Percentiles rank a stretch among this genome's conserved stretches.
phyloP scores from a whole-genome alignment of 2,797 vertebrate species.

The Sebastes matsubarae region DNA sequence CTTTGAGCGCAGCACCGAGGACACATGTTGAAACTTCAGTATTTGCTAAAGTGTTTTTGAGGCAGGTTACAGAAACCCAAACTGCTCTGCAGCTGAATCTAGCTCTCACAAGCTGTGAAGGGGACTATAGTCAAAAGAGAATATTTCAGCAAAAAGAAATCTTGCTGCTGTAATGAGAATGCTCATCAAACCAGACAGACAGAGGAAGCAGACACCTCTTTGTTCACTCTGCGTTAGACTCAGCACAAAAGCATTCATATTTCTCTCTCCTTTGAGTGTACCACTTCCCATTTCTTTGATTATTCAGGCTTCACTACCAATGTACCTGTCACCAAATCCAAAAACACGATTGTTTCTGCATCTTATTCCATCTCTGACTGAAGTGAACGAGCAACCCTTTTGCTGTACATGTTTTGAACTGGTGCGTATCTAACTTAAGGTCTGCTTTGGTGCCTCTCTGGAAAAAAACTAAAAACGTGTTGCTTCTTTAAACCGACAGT shows the following conservation, averaged over 20 bases:
- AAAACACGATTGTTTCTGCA: not conserved
- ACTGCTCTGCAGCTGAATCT: not conserved
- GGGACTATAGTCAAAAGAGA: not conserved
- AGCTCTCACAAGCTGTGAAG: not conserved
- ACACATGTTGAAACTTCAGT: not conserved
- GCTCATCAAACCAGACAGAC: conserved; percentile 29
- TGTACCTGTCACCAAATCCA: not conserved
- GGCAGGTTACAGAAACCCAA: conserved; percentile 8
- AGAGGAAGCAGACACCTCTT: not conserved
- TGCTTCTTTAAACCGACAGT: conserved; percentile 12
- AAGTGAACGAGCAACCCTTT: not conserved
- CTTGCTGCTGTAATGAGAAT: conserved; percentile 9
- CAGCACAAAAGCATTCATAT: not conserved
- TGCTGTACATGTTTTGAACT: not conserved
- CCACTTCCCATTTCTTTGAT: not conserved
- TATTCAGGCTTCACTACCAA: not conserved
- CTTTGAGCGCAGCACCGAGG: not conserved
- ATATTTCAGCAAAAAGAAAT: conserved; percentile 15
- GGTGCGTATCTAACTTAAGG: not conserved
- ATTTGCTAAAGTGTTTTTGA: not conserved
- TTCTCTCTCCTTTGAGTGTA: not conserved
- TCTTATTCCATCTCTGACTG: not conserved
- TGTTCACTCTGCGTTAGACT: not conserved
- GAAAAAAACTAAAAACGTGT: not conserved
- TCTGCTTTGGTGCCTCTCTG: not conserved